phyloP scores from a whole-genome alignment of 92 coral and sea anemone species.

The Micromussa lordhowensis region DNA sequence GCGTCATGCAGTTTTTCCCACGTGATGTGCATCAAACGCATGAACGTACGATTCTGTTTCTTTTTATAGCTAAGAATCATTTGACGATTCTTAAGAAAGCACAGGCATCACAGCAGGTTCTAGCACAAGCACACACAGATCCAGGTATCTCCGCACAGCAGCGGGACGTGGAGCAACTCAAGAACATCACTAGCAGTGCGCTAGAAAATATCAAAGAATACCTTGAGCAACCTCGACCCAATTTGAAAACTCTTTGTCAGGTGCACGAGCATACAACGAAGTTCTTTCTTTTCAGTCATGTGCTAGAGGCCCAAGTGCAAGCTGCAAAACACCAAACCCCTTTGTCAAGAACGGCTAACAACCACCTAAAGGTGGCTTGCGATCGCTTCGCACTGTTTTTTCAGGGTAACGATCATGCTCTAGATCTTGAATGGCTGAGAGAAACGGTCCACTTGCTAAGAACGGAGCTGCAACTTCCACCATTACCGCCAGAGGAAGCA shows the following conservation, averaged over 20 bases:
- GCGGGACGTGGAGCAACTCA: background rate
- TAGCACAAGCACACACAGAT: background rate
- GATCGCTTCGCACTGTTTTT: conserved; percentile 14
- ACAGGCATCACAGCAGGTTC: background rate
- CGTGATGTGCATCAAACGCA: background rate
- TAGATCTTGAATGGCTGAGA: background rate
- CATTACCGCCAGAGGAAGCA: background rate
- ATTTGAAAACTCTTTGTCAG: conserved; percentile 8
- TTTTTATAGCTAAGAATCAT: conserved; percentile 5
- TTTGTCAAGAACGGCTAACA: background rate
- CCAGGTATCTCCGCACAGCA: background rate
- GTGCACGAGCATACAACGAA: conserved; percentile 2
- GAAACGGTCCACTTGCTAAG: conserved; percentile 8
- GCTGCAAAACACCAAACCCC: background rate
- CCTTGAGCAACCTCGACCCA: conserved; percentile 23
- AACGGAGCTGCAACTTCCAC: conserved; percentile 11
- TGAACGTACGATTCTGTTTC: background rate
- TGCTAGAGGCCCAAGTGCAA: conserved; percentile 20
- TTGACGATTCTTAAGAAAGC: background rate
- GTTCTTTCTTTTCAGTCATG: background rate
- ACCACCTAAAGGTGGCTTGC: background rate
- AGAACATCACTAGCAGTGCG: background rate
- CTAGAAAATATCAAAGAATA: conserved; percentile 10
- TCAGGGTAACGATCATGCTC: conserved; percentile 22
- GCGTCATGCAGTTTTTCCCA: background rate